Evolutionary conservation across 2,113 vertebrate genomes (phyloP).

Genomic region (Camelus dromedarius): DNA sequence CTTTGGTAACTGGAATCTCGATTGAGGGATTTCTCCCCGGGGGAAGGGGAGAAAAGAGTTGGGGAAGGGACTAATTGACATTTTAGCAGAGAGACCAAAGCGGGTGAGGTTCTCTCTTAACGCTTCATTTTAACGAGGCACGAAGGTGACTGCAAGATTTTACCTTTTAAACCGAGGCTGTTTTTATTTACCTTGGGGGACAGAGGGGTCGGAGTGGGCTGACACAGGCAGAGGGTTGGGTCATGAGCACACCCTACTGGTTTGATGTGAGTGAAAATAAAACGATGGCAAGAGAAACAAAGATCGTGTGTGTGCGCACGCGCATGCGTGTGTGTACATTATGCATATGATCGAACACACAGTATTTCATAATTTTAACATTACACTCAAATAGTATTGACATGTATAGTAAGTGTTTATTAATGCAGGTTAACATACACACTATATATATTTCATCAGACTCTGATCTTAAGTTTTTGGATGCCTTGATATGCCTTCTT

Average conservation of each 20-base stretch:
- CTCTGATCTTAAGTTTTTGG: background rate
- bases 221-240: conserved; percentile 3
- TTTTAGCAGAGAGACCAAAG: background rate
- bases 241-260: conserved; percentile 70
- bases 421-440: background rate
- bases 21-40: background rate
- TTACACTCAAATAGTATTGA: background rate
- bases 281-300: background rate
- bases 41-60: background rate
- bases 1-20: background rate
- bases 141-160: background rate
- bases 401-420: background rate
- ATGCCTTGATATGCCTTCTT: background rate
- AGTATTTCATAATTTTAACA: background rate
- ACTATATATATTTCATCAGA: background rate
- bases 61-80: background rate
- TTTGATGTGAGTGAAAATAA: conserved; percentile 46
- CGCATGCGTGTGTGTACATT: background rate
- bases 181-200: conserved; percentile 41
- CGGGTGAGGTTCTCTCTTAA: background rate
- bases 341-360: background rate
- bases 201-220: background rate
- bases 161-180: background rate
- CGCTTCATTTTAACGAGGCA: conserved; percentile 38
- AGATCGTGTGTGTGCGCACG: background rate